Percentiles rank a stretch among this genome's conserved stretches.
phyloP scores from a whole-genome alignment of 2,797 vertebrate genomes.

The Neosilurus mollespiculum region DNA sequence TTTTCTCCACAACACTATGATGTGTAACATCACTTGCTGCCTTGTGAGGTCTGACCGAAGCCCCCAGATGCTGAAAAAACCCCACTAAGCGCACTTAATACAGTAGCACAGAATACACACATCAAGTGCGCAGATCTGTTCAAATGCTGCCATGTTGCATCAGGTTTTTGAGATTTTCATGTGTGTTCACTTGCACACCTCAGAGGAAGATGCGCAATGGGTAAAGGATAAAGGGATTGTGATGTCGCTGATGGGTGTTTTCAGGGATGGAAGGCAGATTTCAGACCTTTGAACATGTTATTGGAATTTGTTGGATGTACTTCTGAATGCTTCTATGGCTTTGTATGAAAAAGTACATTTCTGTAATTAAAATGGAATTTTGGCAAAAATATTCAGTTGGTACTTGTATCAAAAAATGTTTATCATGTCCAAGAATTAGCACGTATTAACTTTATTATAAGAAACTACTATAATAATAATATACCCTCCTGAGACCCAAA shows the following conservation, averaged over 20 bases:
- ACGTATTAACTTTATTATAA: too few relatives aligned
- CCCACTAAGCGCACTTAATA: constrained; percentile 17
- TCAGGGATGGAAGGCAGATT: constrained; percentile 28
- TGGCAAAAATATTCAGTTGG: not conserved
- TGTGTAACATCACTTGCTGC: constrained; percentile 31
- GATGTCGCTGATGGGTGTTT: not conserved
- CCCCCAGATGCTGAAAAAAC: constrained; percentile 20
- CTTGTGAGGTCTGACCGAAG: constrained; percentile 43
- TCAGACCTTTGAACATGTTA: constrained; percentile 42
- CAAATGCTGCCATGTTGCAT: not conserved
- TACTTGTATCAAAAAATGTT: not conserved
- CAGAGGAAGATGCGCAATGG: not conserved
- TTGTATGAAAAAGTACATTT: not conserved
- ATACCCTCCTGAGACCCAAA: too few relatives aligned
- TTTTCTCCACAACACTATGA: constrained; percentile 15
- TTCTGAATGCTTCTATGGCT: not conserved
- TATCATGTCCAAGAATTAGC: too few relatives aligned
- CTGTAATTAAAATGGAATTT: constrained; percentile 17
- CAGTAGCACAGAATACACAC: not conserved
- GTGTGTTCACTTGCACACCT: not conserved
- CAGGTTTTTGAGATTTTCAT: not conserved
- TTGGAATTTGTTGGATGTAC: not conserved
- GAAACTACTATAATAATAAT: too few relatives aligned
- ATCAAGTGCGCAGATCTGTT: not conserved
- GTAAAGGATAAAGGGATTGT: not conserved